phyloP scores from a whole-genome alignment of 2,113 vertebrate genomes.

The Chitala chitala region DNA sequence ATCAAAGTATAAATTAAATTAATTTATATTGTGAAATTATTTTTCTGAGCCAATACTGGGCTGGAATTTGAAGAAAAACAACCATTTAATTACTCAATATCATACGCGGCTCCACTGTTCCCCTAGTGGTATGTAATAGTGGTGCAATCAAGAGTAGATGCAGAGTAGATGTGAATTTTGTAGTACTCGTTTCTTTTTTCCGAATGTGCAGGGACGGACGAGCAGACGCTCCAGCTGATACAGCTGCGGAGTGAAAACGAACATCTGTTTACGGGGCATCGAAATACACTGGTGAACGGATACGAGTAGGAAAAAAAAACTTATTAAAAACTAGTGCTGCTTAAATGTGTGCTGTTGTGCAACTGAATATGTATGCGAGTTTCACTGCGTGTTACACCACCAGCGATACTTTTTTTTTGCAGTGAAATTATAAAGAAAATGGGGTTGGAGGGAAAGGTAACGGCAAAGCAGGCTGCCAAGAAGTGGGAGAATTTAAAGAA shows the following conservation, averaged over 20 bases:
- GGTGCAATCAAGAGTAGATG: no score
- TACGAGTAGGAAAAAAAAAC: neutral
- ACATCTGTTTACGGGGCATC: neutral
- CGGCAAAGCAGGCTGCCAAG: constrained; percentile 2
- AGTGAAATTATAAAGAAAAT: constrained; percentile 16
- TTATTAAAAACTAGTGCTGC: no score
- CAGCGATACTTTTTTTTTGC: neutral
- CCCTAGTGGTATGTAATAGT: no score
- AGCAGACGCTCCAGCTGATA: neutral
- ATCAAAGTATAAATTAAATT: no score
- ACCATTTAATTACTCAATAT: no score
- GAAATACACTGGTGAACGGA: neutral
- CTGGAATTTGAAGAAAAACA: no score
- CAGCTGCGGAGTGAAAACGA: neutral
- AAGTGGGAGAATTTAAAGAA: constrained; percentile 22
- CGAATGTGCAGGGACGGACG: constrained; percentile 10
- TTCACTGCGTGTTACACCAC: no score
- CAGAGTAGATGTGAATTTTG: neutral
- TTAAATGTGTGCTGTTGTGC: neutral
- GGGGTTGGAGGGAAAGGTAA: constrained; percentile 7
- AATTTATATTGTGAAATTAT: no score
- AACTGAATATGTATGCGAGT: neutral
- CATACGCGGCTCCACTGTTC: no score
- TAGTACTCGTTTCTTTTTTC: neutral
- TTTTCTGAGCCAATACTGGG: no score